These are phyloP conservation scores for Pterocles gutturalis DNA, from an alignment of 2,113 vertebrate species.

Conservation along the genomic window DNA sequence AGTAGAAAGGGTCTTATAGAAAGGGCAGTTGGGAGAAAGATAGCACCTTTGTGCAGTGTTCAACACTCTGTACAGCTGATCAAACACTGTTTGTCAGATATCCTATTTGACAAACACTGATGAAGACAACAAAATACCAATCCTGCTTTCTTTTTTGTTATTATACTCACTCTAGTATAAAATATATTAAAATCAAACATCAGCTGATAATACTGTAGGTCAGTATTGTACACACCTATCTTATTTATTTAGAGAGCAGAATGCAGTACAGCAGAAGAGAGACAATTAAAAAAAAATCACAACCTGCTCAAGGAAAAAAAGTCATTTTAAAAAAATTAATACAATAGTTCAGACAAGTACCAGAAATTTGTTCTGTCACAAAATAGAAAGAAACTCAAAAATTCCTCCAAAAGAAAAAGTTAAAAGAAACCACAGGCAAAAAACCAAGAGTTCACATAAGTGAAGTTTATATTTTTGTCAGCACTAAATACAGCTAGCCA, in stretches of 20 bases:
- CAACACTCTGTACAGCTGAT: background rate
- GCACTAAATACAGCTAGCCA: background rate
- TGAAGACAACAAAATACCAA: background rate
- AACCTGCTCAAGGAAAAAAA: background rate
- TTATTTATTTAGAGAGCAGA: background rate
- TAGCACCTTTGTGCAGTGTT: background rate
- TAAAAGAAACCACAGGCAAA: background rate
- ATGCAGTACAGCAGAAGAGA: background rate
- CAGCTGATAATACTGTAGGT: background rate
- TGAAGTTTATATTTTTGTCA: background rate
- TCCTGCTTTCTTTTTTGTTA: background rate
- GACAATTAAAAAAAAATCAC: background rate
- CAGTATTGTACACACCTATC: background rate
- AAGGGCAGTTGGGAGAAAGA: background rate
- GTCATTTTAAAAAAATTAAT: background rate
- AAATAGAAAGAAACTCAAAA: background rate
- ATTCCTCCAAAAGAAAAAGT: background rate
- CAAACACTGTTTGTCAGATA: background rate
- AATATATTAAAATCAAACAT: background rate
- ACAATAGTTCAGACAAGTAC: background rate
- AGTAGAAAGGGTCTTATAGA: background rate
- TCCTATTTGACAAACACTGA: background rate
- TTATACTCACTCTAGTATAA: background rate
- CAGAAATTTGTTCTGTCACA: background rate
- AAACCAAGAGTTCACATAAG: fast-evolving